Evolutionary conservation across 2,797 vertebrate genomes (phyloP).

Genomic region (Sciaenops ocellatus): DNA sequence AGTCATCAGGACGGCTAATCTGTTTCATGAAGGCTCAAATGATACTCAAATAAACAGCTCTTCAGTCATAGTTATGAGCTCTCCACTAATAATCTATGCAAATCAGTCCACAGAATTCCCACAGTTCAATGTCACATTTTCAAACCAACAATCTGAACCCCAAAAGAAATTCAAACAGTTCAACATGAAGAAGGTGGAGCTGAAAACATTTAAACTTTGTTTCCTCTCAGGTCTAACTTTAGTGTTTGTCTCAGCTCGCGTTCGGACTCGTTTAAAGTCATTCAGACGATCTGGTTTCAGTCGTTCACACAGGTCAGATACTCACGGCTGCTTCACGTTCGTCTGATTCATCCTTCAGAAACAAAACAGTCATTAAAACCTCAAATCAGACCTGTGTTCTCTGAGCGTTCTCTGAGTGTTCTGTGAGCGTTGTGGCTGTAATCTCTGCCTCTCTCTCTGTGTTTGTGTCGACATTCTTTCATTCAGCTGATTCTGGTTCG

Average conservation of each 20-base stretch:
- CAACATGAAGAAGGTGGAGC: background rate
- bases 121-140: background rate
- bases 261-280: background rate
- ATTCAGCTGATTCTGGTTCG: constrained; percentile 44
- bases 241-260: constrained; percentile 3
- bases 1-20: too few species aligned
- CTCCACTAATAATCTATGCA: too few species aligned
- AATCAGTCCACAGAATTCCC: background rate
- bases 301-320: constrained; percentile 16
- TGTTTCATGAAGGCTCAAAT: too few species aligned
- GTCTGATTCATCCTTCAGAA: background rate
- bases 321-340: constrained; percentile 43
- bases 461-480: background rate
- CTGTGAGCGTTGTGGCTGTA: background rate
- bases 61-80: too few species aligned
- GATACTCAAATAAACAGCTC: too few species aligned
- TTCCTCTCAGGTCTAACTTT: too few species aligned
- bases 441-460: constrained; percentile 13
- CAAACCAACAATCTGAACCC: background rate
- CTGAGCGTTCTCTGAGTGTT: background rate
- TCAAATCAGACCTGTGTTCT: background rate
- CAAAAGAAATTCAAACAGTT: background rate
- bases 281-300: background rate
- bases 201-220: background rate
- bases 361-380: background rate